phyloP scores from a whole-genome alignment of 2,888 invertebrate species.

The Caenorhabditis imperialis region DNA sequence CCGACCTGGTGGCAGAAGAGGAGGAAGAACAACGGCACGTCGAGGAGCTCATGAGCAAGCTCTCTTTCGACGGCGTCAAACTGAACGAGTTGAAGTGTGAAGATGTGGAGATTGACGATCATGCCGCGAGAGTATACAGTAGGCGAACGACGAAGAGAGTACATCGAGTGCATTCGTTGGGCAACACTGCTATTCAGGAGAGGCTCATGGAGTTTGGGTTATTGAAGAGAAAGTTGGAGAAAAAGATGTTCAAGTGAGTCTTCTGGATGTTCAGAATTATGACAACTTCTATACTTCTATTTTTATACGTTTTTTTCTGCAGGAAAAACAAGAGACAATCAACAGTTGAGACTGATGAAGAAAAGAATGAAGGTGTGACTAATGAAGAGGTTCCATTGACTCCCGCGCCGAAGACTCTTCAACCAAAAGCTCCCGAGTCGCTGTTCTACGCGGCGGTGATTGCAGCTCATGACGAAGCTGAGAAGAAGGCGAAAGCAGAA shows the following conservation, averaged over 20 bases:
- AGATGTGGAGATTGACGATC: conserved; percentile 48
- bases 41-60: neutral
- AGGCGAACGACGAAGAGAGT: conserved; percentile 10
- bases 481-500: no score
- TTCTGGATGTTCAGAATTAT: no score
- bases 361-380: neutral
- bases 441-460: no score
- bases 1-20: conserved; percentile 13
- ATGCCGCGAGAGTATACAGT: conserved; percentile 14
- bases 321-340: conserved; percentile 3
- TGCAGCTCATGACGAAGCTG: no score
- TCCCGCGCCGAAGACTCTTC: neutral
- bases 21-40: neutral
- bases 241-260: neutral
- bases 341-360: neutral
- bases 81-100: conserved; percentile 3
- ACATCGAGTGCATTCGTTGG: neutral
- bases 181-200: neutral
- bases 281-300: no score
- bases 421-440: neutral
- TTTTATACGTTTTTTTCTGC: no score
- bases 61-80: conserved; percentile 36
- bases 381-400: no score
- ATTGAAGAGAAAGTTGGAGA: conserved; percentile 5
- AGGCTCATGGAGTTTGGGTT: neutral